phyloP scores from a whole-genome alignment of 2,113 vertebrate genomes.

The Pluvianellus socialis region DNA sequence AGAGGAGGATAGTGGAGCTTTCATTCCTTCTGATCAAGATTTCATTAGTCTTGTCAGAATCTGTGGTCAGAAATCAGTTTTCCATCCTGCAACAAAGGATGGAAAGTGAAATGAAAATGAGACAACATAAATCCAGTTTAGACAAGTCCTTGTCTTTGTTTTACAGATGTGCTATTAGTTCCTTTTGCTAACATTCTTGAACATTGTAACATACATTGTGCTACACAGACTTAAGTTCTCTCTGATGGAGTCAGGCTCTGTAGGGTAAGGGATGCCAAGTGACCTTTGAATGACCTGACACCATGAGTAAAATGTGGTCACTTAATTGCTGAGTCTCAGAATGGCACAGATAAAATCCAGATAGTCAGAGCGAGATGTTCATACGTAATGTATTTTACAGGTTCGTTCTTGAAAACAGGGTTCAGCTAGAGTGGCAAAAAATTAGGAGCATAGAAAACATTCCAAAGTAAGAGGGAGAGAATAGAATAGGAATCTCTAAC shows the following conservation, averaged over 20 bases:
- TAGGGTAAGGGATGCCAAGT: background rate
- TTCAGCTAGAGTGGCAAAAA: background rate
- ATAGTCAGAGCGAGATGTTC: background rate
- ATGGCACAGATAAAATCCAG: background rate
- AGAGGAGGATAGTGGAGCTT: background rate
- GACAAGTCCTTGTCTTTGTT: background rate
- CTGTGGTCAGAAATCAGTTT: background rate
- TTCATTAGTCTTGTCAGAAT: background rate
- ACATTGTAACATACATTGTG: background rate
- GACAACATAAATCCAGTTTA: background rate
- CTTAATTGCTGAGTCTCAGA: background rate
- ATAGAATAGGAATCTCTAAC: background rate
- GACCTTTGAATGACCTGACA: background rate
- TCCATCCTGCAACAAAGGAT: background rate
- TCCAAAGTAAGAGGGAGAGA: background rate
- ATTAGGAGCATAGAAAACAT: background rate
- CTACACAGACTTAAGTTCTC: background rate
- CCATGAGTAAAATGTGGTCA: background rate
- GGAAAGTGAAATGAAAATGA: background rate
- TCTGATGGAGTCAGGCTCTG: background rate
- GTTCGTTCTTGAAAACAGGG: background rate
- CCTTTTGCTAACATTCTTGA: background rate
- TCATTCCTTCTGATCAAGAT: background rate
- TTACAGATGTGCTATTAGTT: background rate
- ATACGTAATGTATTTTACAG: background rate